A percentile compares a stretch with the other conserved stretches of the same genome.
Evolutionary conservation across 2,113 vertebrate genomes (phyloP).

Genomic region (Cricetomys ansorgei): DNA sequence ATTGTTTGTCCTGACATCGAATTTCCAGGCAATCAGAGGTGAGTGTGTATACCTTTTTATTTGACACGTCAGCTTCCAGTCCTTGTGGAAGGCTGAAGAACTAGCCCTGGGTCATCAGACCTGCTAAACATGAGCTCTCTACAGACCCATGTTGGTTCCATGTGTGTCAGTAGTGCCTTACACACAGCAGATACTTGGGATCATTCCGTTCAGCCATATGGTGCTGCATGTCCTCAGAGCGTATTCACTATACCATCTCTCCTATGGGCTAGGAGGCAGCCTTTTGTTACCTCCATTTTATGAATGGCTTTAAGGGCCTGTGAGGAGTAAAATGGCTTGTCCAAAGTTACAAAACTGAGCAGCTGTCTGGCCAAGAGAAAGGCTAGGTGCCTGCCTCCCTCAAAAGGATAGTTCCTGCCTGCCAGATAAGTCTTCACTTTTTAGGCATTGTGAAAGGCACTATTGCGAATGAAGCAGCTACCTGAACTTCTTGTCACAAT

Average conservation of each 20-base stretch:
- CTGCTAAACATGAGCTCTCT: background rate
- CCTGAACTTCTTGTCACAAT: background rate
- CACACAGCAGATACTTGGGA: fast-evolving
- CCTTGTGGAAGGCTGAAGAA: background rate
- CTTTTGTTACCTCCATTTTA: background rate
- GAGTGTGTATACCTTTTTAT: background rate
- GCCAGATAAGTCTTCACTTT: background rate
- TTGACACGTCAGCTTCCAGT: background rate
- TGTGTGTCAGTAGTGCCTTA: background rate
- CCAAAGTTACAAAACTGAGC: background rate
- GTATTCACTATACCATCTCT: background rate
- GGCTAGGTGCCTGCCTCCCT: background rate
- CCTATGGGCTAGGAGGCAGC: background rate
- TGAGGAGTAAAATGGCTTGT: background rate
- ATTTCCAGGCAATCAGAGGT: constrained; percentile 97
- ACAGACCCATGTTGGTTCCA: background rate
- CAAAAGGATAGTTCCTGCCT: background rate
- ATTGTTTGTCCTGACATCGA: constrained; percentile 96
- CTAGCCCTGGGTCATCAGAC: background rate
- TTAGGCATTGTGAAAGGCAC: background rate
- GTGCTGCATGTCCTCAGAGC: background rate
- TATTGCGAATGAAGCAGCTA: background rate
- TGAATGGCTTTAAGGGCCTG: background rate
- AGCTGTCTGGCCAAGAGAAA: background rate
- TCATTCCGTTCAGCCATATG: background rate